Base-by-base conservation (phyloP, 2,888 invertebrate species). In the Oligia fasciuncula region DNA sequence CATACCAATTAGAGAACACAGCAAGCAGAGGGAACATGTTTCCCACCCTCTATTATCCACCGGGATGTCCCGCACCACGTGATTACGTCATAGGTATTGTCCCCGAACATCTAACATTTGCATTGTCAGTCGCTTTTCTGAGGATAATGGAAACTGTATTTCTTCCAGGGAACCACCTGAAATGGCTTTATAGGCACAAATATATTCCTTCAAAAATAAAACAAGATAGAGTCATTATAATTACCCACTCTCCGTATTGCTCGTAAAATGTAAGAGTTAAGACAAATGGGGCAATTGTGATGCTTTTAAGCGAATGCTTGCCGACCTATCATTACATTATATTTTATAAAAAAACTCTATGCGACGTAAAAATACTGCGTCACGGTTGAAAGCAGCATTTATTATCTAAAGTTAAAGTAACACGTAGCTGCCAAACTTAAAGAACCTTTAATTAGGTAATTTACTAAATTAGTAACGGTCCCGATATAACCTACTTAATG, bases 171-270 rank as follows among this genome's bases (percentile, higher is more conserved):
- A 29, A 54, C 17, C 67, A 72, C 67, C 84, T 72, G 54, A 49
- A 83, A 83, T 70, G 40, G 67, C 67, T 60, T 51, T n/a, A 40
- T 8, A 68, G 43, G 66, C n/a, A 70, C 46, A 81, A 70, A 70
- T 51, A 67, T 78, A 70, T 79, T 73, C 17, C 65, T 46, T 79
- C 62, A 72, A 68, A 85, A 66, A 76, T 73, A 81, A 81, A 81
- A 70, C 70, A 77, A 51, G 74, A 74, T 82, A 82, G 43, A 82
- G 83, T 74, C 67, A 84, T 84, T 81, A 84, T 77, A 65, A 82
- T 79, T 83, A 83, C 69, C 79, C 62, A 75, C 49, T 75, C 73
- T 19, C 51, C n/a, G 62, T 78, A 57, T 79, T 78, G 72, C 76
- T 73, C 14, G 73, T 79, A 70, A 86, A 84, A 79, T 86, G 63